phyloP scores from a whole-genome alignment of 2,113 vertebrate species.

The Neotragus pygmaeus region DNA sequence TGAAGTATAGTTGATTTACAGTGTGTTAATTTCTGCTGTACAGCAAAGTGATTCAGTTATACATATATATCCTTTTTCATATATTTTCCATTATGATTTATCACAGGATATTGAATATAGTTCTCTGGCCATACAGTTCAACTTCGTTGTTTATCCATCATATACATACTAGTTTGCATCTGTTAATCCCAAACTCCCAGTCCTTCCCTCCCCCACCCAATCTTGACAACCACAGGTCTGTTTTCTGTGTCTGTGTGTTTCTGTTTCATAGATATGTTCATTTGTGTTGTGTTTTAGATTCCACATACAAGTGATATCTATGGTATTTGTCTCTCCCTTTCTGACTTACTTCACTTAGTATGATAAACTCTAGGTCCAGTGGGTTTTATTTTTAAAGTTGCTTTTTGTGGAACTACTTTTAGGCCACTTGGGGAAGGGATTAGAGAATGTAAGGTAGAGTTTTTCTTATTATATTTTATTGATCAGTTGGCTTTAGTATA shows the following conservation, averaged over 20 bases:
- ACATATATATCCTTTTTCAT: neutral
- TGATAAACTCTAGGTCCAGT: neutral
- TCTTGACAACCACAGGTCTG: neutral
- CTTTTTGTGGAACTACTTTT: constrained; percentile 3
- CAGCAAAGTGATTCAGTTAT: neutral
- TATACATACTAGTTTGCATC: neutral
- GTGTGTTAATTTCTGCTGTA: neutral
- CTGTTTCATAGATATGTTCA: neutral
- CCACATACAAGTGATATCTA: neutral
- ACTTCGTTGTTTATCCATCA: neutral
- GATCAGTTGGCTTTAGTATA: neutral
- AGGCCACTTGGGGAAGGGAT: neutral
- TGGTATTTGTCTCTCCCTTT: neutral
- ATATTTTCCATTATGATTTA: neutral
- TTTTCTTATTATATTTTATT: neutral
- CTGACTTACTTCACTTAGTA: neutral
- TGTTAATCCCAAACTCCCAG: neutral
- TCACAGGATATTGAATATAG: neutral
- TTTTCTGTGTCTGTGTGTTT: neutral
- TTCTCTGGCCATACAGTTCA: neutral
- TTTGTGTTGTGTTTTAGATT: neutral
- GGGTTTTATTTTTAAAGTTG: constrained; percentile 49
- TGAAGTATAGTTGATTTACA: neutral
- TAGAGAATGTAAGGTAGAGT: neutral
- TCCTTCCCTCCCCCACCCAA: neutral